Base-by-base conservation (phyloP, 30 jellyfish, hydroid and myxozoan species). In the Calvadosia cruxmelitensis region DNA sequence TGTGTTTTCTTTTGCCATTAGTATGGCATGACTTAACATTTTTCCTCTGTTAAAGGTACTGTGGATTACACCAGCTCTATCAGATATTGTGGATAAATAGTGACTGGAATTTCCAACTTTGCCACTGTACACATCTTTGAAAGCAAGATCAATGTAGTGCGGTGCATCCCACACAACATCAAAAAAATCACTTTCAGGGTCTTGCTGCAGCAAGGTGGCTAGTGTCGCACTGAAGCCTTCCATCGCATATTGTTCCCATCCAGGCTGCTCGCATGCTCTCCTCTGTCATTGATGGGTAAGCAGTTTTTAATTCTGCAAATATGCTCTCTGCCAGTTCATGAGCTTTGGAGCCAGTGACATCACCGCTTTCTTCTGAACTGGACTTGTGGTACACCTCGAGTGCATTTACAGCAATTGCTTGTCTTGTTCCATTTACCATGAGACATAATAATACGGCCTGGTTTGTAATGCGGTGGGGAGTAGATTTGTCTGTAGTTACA, bases 351-450 rank as follows among this genome's bases (percentile, higher is more conserved):
- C 23, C 33, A 27, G 32, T 29, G 16, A 33, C 80, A 31, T 29
- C 82, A 5, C 27, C 73, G 0, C 66, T 33, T 28, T 32, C 25
- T 5, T 24, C 34, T 28, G 33, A 16, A 51, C 1, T 73, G 16
- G 30, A 15, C 32, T 33, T 49, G 52, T 30, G 20, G 53, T 70
- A 70, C 50, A 70, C 72, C 10, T 24, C 26, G 27, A 66, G 65
- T 13, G 82, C 82, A 32, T 72, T 72, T 27, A 72, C 82, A 48
- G 82, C 71, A 20, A 72, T 53, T 23, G 66, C 82, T 29, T 34
- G 3, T 53, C 82, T 29, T 30, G 23, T 52, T 24, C 82, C 82
- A 52, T 72, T 66, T 25, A 72, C 82, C 15, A 72, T 25, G 28
- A 27, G 49, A 31, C 82, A 72, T 13, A 72, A 20, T 34, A 72